Evolutionary conservation across 2,113 vertebrate genomes (phyloP), one percentile per base, ranked within the genome.

Genomic region (Mirza zaza): DNA sequence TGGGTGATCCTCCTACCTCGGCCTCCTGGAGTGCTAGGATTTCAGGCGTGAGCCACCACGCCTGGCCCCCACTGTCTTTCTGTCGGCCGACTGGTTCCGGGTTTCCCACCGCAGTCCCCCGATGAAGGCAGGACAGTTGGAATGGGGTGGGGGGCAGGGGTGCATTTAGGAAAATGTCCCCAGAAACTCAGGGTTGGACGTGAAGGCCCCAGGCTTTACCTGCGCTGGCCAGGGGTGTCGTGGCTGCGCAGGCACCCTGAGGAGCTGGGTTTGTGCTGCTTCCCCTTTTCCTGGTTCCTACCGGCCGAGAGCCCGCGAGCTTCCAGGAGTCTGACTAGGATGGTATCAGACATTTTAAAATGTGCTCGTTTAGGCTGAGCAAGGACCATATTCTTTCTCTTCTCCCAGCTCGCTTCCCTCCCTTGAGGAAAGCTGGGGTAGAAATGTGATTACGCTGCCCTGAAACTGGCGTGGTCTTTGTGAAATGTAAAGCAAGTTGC

Each of bases 391-490:
- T 65, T 65, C 34, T 71, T 32, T 94, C 55, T 84, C 68, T 84
- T 73, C 63, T 71, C 25, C 42, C 5, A 48, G 3, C 25, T 94
- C 13, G 36, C 59, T 92, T 39, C 21, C 73, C 59, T 84, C 21
- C 61, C 59, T 76, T 61, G 50, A 77, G 70, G 59, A 95, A 85
- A 95, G n/a, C 80, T 48, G 23, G 23, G 34, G 52, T 86, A 71
- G 65, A 87, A 94, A 90, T 14, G 20, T 55, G 75, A 50, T 76
- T 59, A 57, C 9, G 5, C 91, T 91, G 89, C 81, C 95, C 83
- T 83, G 42, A 93, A 83, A 87, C 9, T 29, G 45, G 79, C 21
- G 50, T 55, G 29, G n/a, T 59, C 87, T 89, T 88, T 89, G 63
- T 93, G 77, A 95, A 61, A 88, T n/a, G 67, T 67, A 85, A 94